Evolutionary conservation across 2,888 invertebrate genomes (phyloP).

Genomic region (Steinernema scapterisci): DNA sequence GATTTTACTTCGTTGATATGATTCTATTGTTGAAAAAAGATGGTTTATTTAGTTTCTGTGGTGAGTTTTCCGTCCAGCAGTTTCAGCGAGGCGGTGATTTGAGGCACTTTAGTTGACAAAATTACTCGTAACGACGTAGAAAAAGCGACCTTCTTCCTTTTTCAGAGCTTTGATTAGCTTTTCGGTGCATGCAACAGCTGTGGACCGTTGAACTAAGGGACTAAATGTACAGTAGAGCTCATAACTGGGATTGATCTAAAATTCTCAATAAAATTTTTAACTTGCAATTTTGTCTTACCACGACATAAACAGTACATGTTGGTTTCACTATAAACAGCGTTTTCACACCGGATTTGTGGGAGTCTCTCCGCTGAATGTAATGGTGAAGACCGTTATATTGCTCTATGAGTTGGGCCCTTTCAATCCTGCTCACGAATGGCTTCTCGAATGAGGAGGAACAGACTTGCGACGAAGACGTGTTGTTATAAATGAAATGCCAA

Average conservation of each 20-base stretch:
- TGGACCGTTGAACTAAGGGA: slow-evolving; percentile 56
- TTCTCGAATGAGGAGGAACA: slow-evolving; percentile 52
- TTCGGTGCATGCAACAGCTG: slow-evolving; percentile 54
- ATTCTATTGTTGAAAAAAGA: no score
- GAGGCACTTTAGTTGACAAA: slow-evolving; percentile 21
- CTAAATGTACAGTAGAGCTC: slow-evolving; percentile 61
- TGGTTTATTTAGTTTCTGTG: no score
- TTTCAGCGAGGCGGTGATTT: background rate
- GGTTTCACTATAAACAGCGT: slow-evolving; percentile 12
- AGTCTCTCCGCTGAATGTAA: slow-evolving; percentile 1
- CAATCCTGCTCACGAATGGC: slow-evolving; percentile 41
- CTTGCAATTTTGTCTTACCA: background rate
- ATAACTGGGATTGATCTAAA: slow-evolving; percentile 55
- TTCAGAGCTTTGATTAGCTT: slow-evolving; percentile 50
- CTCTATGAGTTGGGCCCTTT: background rate
- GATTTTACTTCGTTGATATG: no score
- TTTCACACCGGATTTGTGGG: background rate
- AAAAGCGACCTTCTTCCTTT: slow-evolving; percentile 47
- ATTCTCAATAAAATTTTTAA: background rate
- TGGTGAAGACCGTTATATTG: slow-evolving; percentile 13
- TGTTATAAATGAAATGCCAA: slow-evolving; percentile 54
- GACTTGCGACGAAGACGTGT: slow-evolving; percentile 46
- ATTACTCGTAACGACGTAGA: slow-evolving; percentile 41
- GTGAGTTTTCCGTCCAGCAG: background rate
- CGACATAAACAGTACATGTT: background rate